Evolutionary conservation across 2,113 vertebrate species (phyloP), one percentile per base, ranked within the genome.

Genomic region (Polypterus bichir): DNA sequence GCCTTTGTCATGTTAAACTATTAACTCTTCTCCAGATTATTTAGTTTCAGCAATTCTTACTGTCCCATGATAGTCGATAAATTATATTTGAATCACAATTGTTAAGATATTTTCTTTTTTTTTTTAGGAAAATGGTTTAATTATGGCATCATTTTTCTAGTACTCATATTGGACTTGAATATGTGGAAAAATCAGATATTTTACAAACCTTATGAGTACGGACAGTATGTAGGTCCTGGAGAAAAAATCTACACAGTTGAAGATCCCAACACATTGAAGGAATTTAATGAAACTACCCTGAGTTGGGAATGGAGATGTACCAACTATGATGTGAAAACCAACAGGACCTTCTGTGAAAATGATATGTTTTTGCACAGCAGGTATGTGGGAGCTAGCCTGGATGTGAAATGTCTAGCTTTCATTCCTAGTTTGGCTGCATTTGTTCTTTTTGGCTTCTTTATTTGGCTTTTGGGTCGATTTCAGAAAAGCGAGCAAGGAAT

Each of bases 171-270:
- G 87, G 94, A 99, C 76, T 86, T 99, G 7, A 99, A 99, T 78
- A 98, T 98, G 94, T 99, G 96, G 96, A 99, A 98, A 81, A 97
- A 97, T 73, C 94, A 99, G 82, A 99, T 99, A 80, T 99, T 99
- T 83, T 99, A 99, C 76, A 89, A 91, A 68, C 94, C 96, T 72
- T 92, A 94, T 9, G 92, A 97, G 70, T 98, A 99, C 6, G 96
- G 96, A 4, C 96, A 99, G 63, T 98, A 99, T 11, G 90, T 98
- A 0, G 94, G 93, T 11, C 96, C 96, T 2, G 93, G 92, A 0
- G 87, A 97, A 76, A 93, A 94, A 82, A 98, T 99, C 76, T 97
- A 85, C 71, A 98, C 91, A 0, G 96, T 99, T 71, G 91, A 97
- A 74, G 91, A 94, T 66, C 82, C 86, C 0, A 91, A 94, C 67